A percentile compares a stretch with the other conserved stretches of the same genome.
Conservation (phyloP, 2,113 vertebrate genomes). For the Brachypodius melanocephalos region DNA sequence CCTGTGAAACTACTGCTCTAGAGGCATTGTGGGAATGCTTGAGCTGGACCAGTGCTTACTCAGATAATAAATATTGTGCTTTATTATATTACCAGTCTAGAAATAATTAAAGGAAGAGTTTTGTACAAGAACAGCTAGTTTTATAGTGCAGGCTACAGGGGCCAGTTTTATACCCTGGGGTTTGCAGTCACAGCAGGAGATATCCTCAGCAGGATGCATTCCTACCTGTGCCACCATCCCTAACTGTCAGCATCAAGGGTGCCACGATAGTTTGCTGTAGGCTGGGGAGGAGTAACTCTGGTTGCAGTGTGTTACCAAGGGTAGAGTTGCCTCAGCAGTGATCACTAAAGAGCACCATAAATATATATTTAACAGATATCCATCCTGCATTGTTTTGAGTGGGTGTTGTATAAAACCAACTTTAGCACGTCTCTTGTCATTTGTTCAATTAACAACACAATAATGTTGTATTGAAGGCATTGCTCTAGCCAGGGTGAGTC, state of each 20-base stretch:
- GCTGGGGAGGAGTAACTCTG: neutral
- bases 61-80: neutral
- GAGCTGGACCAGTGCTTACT: neutral
- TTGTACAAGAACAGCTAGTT: neutral
- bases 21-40: neutral
- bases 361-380: neutral
- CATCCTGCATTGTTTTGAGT: neutral
- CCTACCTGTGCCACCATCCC: neutral
- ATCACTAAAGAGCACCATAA: neutral
- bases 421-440: neutral
- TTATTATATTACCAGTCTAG: neutral
- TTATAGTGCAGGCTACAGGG: neutral
- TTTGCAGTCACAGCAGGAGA: neutral
- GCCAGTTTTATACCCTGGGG: neutral
- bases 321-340: neutral
- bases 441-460: neutral
- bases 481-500: neutral
- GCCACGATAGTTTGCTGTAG: neutral
- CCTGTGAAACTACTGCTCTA: neutral
- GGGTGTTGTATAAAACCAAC: neutral
- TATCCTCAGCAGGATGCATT: neutral
- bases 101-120: neutral
- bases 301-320: fast-evolving
- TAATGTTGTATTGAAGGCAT: neutral
- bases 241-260: neutral